A percentile compares a stretch with the other conserved stretches of the same genome.
These are phyloP conservation scores for Cephalopachus bancanus DNA, from an alignment of 2,797 vertebrate genomes.

Conservation along the genomic window DNA sequence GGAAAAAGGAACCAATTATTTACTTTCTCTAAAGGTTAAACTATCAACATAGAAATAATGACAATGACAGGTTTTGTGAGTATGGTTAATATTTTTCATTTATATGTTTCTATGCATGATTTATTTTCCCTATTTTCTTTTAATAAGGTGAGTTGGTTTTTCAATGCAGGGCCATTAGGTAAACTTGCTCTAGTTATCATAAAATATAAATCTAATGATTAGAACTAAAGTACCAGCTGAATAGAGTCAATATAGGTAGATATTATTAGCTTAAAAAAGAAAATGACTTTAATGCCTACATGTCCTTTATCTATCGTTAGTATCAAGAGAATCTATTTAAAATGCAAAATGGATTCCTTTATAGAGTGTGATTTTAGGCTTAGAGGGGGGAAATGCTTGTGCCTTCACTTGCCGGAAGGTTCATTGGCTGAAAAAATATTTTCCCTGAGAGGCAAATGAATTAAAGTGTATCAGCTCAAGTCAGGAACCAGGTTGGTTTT, in stretches of 20 bases:
- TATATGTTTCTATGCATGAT: not conserved
- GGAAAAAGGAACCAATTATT: constrained; percentile 35
- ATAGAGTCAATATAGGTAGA: constrained; percentile 9
- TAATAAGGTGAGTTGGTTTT: constrained; percentile 37
- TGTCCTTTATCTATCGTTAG: not conserved
- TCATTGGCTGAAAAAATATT: not conserved
- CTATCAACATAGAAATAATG: not conserved
- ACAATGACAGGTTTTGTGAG: not conserved
- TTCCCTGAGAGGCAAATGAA: not conserved
- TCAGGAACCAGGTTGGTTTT: not conserved
- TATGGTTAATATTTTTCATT: constrained; percentile 29
- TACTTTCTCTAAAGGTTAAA: constrained; percentile 52
- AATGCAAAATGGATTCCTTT: not conserved
- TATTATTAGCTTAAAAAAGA: not conserved
- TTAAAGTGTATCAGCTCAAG: not conserved
- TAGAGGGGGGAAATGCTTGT: not conserved
- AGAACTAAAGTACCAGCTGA: not conserved
- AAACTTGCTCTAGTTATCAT: not conserved
- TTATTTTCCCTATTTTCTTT: constrained; percentile 13
- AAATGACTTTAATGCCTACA: not conserved
- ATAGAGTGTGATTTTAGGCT: constrained; percentile 15
- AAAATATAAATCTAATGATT: constrained; percentile 45
- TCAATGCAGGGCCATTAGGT: not conserved
- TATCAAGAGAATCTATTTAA: not conserved
- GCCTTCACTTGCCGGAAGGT: not conserved